phyloP scores from a whole-genome alignment of 1,140 invertebrate species.

The Panulirus ornatus region DNA sequence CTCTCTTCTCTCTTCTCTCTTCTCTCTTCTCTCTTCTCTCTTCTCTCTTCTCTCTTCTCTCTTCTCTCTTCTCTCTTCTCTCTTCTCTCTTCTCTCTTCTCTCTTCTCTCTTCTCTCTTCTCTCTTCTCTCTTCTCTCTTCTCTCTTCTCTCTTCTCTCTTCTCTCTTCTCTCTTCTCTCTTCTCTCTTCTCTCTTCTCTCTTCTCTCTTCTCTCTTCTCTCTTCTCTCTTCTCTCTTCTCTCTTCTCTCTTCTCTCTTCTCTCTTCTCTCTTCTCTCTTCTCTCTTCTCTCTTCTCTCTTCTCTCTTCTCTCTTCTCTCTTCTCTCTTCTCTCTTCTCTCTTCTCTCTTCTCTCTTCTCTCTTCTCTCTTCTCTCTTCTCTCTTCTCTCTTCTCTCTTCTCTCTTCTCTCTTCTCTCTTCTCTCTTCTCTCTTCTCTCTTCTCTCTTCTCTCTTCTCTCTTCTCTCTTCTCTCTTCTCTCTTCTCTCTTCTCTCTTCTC shows the following conservation, averaged over 20 bases:
- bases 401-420: not conserved
- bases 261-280: not conserved
- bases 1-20: not conserved
- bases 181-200: not conserved
- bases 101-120: not conserved
- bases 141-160: not conserved
- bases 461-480: not conserved
- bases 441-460: not conserved
- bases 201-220: not conserved
- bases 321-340: not conserved
- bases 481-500: not conserved
- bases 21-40: not conserved
- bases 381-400: not conserved
- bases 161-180: not conserved
- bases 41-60: not conserved
- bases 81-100: not conserved
- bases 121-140: not conserved
- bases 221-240: not conserved
- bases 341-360: not conserved
- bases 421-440: not conserved
- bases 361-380: not conserved
- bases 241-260: not conserved
- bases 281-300: not conserved
- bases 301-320: not conserved
- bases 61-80: not conserved